These are phyloP conservation scores for Vulpes vulpes DNA, from an alignment of 2,113 vertebrate species.

Conservation along the genomic window DNA sequence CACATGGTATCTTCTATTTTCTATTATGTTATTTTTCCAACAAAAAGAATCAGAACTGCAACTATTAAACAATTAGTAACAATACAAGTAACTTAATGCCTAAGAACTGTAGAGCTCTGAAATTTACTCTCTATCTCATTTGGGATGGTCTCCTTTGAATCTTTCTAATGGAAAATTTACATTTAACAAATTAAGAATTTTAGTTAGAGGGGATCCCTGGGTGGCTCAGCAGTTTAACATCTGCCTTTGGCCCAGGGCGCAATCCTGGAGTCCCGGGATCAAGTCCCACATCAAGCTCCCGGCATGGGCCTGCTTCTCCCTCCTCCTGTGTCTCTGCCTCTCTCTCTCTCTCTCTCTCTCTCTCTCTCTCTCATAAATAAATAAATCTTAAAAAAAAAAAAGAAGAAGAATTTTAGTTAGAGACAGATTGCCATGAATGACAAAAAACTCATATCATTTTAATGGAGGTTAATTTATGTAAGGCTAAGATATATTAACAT, in stretches of 20 bases:
- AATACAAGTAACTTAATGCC: slow-evolving; percentile 15
- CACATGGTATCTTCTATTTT: slow-evolving; percentile 5
- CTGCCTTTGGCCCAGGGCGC: too few species aligned
- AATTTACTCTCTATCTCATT: slow-evolving; percentile 16
- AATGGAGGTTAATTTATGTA: slow-evolving; percentile 9
- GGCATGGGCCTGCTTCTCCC: too few species aligned
- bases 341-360: too few species aligned
- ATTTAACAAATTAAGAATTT: not conserved
- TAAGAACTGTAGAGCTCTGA: not conserved
- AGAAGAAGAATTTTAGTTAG: too few species aligned
- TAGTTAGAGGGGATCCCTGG: not conserved
- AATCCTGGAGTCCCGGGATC: too few species aligned
- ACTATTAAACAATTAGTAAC: slow-evolving; percentile 9
- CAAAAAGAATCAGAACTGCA: not conserved
- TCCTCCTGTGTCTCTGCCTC: too few species aligned
- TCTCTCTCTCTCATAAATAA: too few species aligned
- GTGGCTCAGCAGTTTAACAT: too few species aligned
- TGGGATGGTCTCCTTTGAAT: not conserved
- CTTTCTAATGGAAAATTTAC: slow-evolving; percentile 1
- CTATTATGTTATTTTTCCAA: slow-evolving; percentile 5
- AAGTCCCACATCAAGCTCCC: too few species aligned
- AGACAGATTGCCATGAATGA: not conserved
- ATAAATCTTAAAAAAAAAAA: too few species aligned
- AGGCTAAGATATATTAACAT: not conserved
- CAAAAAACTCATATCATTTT: not conserved